Evolutionary conservation across 2,888 invertebrate species (phyloP), one percentile per base, ranked within the genome.

Genomic region (Drosophila infuscata): DNA sequence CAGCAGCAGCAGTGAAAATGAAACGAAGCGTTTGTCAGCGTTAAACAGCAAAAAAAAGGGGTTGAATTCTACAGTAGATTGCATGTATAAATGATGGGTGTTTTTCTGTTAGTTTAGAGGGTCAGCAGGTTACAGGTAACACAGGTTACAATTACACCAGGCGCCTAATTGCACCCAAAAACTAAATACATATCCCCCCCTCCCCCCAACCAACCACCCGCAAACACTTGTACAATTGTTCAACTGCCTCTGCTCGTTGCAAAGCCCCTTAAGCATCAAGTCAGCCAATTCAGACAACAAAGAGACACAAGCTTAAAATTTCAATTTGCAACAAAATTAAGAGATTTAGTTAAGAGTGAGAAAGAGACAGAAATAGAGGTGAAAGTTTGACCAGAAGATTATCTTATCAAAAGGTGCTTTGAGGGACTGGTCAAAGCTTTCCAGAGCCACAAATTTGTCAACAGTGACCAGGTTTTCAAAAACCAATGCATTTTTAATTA

Each of bases 71-170:
- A 65, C 38, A 69, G 17, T 29, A n/a, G 15, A 60, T 20, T 43
- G 48, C 43, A 56, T 54, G 49, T 46, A 66, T 63, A 62, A 75
- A 53, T 70, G 74, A 64, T 76, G 76, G 70, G 38, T 69, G 61
- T 49, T 52, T 52, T 36, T 49, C 43, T 82, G 81, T 77, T 76
- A 69, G 76, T 56, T 78, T 74, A 91, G 89, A 91, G 91, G 87
- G 87, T 88, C 91, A 88, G 91, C 90, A 91, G 87, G 87, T 87
- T 87, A 90, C 72, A 88, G 65, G 69, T 79, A 57, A 56, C 43
- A 53, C 43, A 74, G 54, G 52, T 48, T 51, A 38, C 49, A 43
- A 49, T 58, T 69, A 56, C 32, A 57, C n/a, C 54, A 51, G 41
- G 56, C 62, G 57, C 67, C 89, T 87, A 89, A 88, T 86, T 85